These are phyloP conservation scores for Drosophila ezoana DNA, from an alignment of 2,888 invertebrate species.

Conservation along the genomic window DNA sequence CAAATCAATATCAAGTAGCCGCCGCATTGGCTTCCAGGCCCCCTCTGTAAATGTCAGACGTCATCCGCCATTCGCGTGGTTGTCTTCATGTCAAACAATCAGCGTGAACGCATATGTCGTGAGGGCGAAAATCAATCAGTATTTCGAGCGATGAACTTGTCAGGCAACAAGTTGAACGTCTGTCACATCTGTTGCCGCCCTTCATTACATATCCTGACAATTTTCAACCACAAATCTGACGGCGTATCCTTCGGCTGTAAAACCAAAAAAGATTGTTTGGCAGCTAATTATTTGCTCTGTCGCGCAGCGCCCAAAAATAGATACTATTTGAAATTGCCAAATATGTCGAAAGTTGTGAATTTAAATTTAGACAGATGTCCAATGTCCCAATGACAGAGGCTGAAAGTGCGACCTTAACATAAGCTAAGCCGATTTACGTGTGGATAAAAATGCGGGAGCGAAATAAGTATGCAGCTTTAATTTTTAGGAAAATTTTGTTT, in stretches of 20 bases:
- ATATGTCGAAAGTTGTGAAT: constrained; percentile 6
- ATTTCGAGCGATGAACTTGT: constrained; percentile 62
- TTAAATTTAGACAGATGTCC: not conserved
- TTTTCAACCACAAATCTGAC: constrained; percentile 27
- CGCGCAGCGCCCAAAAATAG: constrained; percentile 22
- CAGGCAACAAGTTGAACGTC: constrained; percentile 48
- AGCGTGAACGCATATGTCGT: constrained; percentile 50
- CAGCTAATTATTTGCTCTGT: constrained; percentile 66
- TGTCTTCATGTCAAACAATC: constrained; percentile 60
- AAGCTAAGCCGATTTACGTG: not conserved
- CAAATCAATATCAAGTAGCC: constrained; percentile 67
- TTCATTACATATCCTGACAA: constrained; percentile 47
- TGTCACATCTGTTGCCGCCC: constrained; percentile 40
- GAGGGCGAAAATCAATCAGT: constrained; percentile 69
- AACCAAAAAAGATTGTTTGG: constrained; percentile 21
- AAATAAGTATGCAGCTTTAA: not conserved
- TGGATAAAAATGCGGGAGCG: not conserved
- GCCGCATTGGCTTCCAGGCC: constrained; percentile 33
- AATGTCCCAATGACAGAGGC: constrained; percentile 8
- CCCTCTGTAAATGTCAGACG: constrained; percentile 15
- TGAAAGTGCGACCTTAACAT: not conserved
- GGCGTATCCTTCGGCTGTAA: constrained; percentile 4
- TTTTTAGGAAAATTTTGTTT: too few species aligned
- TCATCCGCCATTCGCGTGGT: constrained; percentile 7
- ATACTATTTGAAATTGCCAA: constrained; percentile 30